Conservation (phyloP, 1,140 invertebrate species). For the Lycorma delicatula region DNA sequence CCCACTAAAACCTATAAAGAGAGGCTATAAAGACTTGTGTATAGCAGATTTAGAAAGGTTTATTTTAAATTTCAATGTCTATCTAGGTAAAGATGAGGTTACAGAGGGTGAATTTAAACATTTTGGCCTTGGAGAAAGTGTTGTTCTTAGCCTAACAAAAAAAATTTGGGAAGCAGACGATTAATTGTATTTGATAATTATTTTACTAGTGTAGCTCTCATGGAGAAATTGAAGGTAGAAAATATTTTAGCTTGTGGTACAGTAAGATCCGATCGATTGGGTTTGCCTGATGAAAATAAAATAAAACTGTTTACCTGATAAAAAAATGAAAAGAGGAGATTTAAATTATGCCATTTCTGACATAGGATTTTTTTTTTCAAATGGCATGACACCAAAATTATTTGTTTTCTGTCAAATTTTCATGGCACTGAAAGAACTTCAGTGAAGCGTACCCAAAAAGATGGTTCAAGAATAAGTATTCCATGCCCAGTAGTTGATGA, state of each 20-base stretch:
- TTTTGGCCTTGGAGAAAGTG: slow-evolving; percentile 14
- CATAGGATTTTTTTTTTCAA: slow-evolving; percentile 11
- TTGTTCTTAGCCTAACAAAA: slow-evolving; percentile 16
- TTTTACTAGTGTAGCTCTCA: slow-evolving; percentile 19
- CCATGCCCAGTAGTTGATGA: slow-evolving; percentile 37
- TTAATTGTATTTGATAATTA: slow-evolving; percentile 21
- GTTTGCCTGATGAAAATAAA: too few relatives aligned
- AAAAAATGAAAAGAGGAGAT: slow-evolving; percentile 12
- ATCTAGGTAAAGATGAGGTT: slow-evolving; percentile 21
- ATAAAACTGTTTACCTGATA: neutral
- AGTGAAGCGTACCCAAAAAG: slow-evolving; percentile 14
- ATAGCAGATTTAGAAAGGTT: slow-evolving; percentile 17
- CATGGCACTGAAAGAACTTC: slow-evolving; percentile 13
- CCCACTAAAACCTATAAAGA: slow-evolving; percentile 34
- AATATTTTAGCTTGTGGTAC: slow-evolving; percentile 21
- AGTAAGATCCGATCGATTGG: slow-evolving; percentile 14
- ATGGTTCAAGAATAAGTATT: slow-evolving; percentile 16
- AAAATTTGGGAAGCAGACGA: slow-evolving; percentile 7
- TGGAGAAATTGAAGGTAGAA: slow-evolving; percentile 17
- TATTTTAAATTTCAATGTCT: slow-evolving; percentile 19
- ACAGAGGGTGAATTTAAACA: slow-evolving; percentile 4
- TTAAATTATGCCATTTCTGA: slow-evolving; percentile 9
- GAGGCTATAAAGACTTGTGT: slow-evolving; percentile 22
- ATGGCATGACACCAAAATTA: slow-evolving; percentile 18
- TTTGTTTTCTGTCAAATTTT: slow-evolving; percentile 14